Evolutionary conservation across 2,797 vertebrate genomes (phyloP).

Genomic region (Arremon brunneinucha): DNA sequence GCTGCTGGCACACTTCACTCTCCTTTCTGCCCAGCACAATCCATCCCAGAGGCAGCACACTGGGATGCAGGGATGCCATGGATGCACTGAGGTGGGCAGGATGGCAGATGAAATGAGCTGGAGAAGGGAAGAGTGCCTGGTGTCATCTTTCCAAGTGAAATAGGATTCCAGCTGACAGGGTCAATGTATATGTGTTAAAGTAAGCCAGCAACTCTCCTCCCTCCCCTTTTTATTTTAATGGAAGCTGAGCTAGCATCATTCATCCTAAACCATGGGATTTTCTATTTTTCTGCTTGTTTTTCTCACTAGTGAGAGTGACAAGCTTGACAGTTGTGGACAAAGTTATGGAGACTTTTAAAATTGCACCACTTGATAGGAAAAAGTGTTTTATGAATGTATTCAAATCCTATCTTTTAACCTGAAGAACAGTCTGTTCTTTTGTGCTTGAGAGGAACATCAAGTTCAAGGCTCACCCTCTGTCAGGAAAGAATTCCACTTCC

Average conservation of each 20-base stretch:
- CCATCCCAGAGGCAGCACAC: not conserved
- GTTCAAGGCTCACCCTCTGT: not conserved
- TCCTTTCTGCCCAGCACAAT: not conserved
- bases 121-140: not conserved
- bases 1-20: not conserved
- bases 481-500: not conserved
- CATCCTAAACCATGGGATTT: not conserved
- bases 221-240: not conserved
- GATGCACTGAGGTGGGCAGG: not conserved
- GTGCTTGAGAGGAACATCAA: not conserved
- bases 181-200: not conserved
- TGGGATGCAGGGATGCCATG: accelerated
- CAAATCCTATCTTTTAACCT: not conserved
- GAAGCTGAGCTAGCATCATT: not conserved
- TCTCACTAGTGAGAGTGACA: not conserved
- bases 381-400: not conserved
- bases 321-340: not conserved
- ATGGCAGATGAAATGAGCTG: not conserved
- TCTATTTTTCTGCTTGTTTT: not conserved
- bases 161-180: not conserved
- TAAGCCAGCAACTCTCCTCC: not conserved
- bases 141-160: constrained; percentile 11
- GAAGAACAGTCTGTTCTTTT: not conserved
- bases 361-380: not conserved
- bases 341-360: not conserved